phyloP scores from a whole-genome alignment of 2,888 invertebrate species.

The Noctua pronuba region DNA sequence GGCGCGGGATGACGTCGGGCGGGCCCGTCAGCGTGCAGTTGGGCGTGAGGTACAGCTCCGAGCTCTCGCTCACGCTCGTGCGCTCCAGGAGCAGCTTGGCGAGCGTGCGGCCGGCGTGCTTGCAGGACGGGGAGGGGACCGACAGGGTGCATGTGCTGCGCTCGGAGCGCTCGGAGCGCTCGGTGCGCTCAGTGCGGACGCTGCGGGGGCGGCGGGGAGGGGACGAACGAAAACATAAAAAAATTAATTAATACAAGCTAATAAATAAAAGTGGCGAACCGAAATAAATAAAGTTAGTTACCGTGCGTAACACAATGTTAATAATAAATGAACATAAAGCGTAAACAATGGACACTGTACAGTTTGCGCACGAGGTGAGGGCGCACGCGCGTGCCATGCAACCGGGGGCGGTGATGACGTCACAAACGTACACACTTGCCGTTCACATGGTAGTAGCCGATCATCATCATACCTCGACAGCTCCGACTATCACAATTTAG shows the following conservation, averaged over 20 bases:
- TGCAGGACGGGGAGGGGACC: constrained; percentile 73
- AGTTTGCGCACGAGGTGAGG: constrained; percentile 30
- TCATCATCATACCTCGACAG: neutral
- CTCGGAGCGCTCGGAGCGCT: constrained; percentile 47
- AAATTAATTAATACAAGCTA: constrained; percentile 79
- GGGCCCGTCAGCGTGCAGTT: constrained; percentile 79
- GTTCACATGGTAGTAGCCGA: constrained; percentile 12
- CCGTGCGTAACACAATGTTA: constrained; percentile 74
- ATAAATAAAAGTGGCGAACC: constrained; percentile 64
- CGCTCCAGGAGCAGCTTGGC: constrained; percentile 79
- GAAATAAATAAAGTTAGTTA: constrained; percentile 76
- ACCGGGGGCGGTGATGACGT: constrained; percentile 2
- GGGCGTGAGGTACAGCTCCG: constrained; percentile 83
- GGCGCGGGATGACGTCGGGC: constrained; percentile 83
- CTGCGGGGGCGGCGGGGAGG: constrained; percentile 70
- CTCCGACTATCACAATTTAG: constrained; percentile 26
- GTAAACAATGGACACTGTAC: constrained; percentile 66
- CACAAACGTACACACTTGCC: constrained; percentile 25
- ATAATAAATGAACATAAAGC: constrained; percentile 60
- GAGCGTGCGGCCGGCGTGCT: constrained; percentile 76
- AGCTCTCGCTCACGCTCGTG: constrained; percentile 74
- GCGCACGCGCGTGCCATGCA: constrained; percentile 53
- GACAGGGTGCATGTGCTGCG: constrained; percentile 72
- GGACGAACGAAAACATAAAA: constrained; percentile 72
- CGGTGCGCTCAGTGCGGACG: constrained; percentile 77